A percentile compares a stretch with the other conserved stretches of the same genome.
Conservation (phyloP, 2,888 invertebrate species). For the Caenorhabditis sinica region DNA sequence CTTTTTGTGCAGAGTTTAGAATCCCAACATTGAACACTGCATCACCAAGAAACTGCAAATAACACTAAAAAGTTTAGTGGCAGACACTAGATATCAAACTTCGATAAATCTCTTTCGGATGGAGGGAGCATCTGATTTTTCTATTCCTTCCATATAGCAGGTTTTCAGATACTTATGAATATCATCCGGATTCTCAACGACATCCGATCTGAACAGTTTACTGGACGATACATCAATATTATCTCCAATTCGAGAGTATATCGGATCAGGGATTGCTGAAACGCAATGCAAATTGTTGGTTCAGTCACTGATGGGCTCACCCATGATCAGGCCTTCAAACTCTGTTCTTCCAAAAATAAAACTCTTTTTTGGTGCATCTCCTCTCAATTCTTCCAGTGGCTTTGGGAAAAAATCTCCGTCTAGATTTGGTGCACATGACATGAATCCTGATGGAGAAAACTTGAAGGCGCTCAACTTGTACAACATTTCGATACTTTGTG, state of each 20-base stretch:
- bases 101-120: conserved; percentile 25
- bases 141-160: conserved; percentile 1
- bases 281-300: too few species aligned
- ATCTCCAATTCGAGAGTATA: conserved; percentile 32
- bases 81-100: not conserved
- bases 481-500: conserved; percentile 21
- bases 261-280: conserved; percentile 27
- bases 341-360: conserved; percentile 37
- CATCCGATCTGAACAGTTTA: conserved; percentile 29
- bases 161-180: not conserved
- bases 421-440: conserved; percentile 54
- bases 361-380: conserved; percentile 23
- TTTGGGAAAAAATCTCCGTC: conserved; percentile 66
- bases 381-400: conserved; percentile 52
- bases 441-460: conserved; percentile 18
- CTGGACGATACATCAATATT: conserved; percentile 1
- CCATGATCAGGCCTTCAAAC: conserved; percentile 41
- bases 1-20: conserved; percentile 42
- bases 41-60: conserved; percentile 61
- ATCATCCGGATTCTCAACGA: conserved; percentile 8
- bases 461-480: conserved; percentile 10
- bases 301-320: not conserved
- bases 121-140: not conserved
- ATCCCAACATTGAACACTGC: conserved; percentile 51
- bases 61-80: too few species aligned